Conservation (phyloP, 2,797 vertebrate species). For the Danio albolineatus region DNA sequence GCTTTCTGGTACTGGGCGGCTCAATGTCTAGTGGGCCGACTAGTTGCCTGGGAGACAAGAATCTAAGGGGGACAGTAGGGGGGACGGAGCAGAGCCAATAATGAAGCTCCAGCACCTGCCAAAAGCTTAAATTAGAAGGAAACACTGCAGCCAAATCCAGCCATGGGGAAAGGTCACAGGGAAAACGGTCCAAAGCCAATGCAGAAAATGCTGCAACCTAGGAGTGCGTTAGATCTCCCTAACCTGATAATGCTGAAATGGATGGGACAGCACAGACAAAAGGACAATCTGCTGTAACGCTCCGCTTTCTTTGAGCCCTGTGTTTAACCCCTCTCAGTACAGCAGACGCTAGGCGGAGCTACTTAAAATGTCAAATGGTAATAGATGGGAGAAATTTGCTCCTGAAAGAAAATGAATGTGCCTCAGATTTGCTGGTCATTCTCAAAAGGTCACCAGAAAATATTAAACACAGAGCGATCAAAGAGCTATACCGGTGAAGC, state of each 20-base stretch:
- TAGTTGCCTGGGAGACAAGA: conserved; percentile 74
- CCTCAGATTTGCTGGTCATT: conserved; percentile 71
- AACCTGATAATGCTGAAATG: conserved; percentile 56
- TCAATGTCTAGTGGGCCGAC: conserved; percentile 63
- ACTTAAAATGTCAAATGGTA: conserved; percentile 77
- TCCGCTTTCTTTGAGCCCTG: conserved; percentile 51
- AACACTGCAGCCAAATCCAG: conserved; percentile 57
- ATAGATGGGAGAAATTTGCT: conserved; percentile 71
- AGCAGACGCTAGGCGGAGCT: conserved; percentile 56
- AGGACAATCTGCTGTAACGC: conserved; percentile 58
- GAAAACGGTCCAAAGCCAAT: conserved; percentile 58
- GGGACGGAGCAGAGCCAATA: conserved; percentile 46
- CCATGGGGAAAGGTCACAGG: conserved; percentile 60
- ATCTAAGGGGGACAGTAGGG: conserved; percentile 52
- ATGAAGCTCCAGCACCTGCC: conserved; percentile 61
- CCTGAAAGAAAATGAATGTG: conserved; percentile 68
- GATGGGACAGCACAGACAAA: conserved; percentile 48
- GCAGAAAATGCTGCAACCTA: conserved; percentile 52
- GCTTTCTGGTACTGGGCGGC: conserved; percentile 40
- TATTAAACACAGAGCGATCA: conserved; percentile 65
- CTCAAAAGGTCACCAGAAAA: conserved; percentile 71
- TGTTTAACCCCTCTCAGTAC: conserved; percentile 57
- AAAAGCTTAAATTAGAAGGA: conserved; percentile 62
- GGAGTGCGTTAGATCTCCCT: conserved; percentile 44
- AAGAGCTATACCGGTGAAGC: conserved; percentile 54